These are phyloP conservation scores for Scaeva pyrastri DNA, from an alignment of 2,888 invertebrate genomes.

Conservation along the genomic window DNA sequence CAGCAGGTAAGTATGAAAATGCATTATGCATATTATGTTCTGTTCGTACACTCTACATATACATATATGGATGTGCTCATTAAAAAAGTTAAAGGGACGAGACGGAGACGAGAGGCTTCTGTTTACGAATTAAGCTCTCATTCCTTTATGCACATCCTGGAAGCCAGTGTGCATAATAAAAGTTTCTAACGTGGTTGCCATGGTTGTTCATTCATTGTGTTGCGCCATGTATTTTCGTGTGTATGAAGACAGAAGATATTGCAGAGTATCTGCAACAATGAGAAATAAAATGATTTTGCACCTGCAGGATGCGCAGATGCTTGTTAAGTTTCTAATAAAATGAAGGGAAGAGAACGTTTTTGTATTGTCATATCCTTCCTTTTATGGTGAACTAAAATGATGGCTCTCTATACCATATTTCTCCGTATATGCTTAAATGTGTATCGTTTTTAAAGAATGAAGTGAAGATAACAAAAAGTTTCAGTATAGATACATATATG, in stretches of 20 bases:
- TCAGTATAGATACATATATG: not conserved
- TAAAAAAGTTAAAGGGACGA: slow-evolving; percentile 61
- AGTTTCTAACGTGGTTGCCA: slow-evolving; percentile 14
- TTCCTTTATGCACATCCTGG: slow-evolving; percentile 52
- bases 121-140: slow-evolving; percentile 58
- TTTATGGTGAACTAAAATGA: too few relatives aligned
- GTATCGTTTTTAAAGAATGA: slow-evolving; percentile 11
- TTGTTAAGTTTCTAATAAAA: slow-evolving; percentile 46
- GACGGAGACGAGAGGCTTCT: slow-evolving; percentile 32
- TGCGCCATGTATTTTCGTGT: not conserved
- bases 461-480: slow-evolving; percentile 24
- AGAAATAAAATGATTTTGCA: slow-evolving; percentile 39
- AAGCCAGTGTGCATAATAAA: slow-evolving; percentile 29
- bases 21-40: not conserved
- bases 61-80: too few relatives aligned
- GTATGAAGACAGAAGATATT: slow-evolving; percentile 14
- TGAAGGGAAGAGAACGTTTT: slow-evolving; percentile 31
- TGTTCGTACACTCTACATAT: not conserved
- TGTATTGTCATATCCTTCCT: slow-evolving; percentile 13
- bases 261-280: not conserved
- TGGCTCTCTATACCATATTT: too few relatives aligned
- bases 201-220: slow-evolving; percentile 5
- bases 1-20: slow-evolving; percentile 32
- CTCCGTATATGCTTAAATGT: too few relatives aligned
- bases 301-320: slow-evolving; percentile 36